Evolutionary conservation across 2,888 invertebrate species (phyloP).

Genomic region (Nebria salina): DNA sequence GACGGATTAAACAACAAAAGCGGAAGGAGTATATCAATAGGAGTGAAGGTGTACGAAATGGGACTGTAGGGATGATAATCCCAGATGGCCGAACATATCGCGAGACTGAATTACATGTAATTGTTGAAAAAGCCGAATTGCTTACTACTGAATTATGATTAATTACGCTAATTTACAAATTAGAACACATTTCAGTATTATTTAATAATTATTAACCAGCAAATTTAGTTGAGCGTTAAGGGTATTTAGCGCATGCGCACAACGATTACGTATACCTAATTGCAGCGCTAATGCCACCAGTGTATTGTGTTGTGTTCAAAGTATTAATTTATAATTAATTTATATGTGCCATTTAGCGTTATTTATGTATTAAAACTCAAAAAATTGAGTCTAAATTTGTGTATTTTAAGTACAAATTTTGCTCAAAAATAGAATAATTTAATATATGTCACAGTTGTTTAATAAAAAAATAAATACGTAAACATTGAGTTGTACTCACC

Average conservation of each 20-base stretch:
- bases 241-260: too few species aligned
- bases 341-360: neutral
- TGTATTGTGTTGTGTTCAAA: constrained; percentile 5
- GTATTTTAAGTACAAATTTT: too few species aligned
- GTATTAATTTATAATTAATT: constrained; percentile 14
- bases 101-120: constrained; percentile 87
- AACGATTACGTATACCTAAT: too few species aligned
- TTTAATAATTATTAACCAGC: neutral
- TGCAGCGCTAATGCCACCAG: neutral
- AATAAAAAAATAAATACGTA: too few species aligned
- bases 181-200: neutral
- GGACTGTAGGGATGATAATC: constrained; percentile 74
- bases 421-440: too few species aligned
- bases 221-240: too few species aligned
- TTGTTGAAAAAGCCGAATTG: constrained; percentile 85
- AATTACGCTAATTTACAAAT: too few species aligned
- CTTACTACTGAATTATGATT: constrained; percentile 76
- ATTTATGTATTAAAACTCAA: too few species aligned
- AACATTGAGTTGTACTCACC: constrained; percentile 66
- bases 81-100: constrained; percentile 85
- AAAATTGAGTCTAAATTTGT: too few species aligned
- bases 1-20: constrained; percentile 59
- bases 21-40: constrained; percentile 59
- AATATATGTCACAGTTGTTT: too few species aligned
- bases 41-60: constrained; percentile 61